These are phyloP conservation scores for Melinopterus prodromus DNA, from an alignment of 2,888 invertebrate species.

Conservation along the genomic window DNA sequence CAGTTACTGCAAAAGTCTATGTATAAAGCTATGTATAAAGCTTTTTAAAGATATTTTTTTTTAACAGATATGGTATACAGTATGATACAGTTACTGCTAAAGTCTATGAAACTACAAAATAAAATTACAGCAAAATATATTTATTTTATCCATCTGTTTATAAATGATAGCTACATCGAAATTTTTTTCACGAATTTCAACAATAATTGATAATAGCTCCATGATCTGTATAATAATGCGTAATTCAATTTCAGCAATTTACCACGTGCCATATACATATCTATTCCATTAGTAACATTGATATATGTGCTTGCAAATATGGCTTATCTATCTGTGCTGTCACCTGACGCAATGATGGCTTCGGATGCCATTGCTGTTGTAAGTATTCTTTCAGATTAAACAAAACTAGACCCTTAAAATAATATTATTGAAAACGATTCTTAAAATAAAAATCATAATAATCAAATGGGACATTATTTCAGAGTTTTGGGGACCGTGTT, in stretches of 20 bases:
- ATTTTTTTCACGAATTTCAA: no score
- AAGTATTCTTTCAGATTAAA: constrained; percentile 55
- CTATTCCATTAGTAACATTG: constrained; percentile 85
- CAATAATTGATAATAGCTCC: no score
- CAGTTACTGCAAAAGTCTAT: no score
- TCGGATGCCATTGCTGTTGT: constrained; percentile 97
- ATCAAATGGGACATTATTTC: constrained; percentile 43
- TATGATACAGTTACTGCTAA: no score
- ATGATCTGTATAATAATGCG: neutral
- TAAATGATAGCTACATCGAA: no score
- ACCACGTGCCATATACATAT: constrained; percentile 91
- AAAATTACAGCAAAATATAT: no score
- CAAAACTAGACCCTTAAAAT: neutral
- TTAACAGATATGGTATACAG: no score
- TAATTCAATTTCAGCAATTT: constrained; percentile 70
- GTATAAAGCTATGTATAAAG: no score
- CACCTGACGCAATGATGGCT: constrained; percentile 81
- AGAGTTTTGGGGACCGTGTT: constrained; percentile 86
- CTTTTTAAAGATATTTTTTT: no score
- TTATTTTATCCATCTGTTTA: no score
- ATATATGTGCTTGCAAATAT: constrained; percentile 91
- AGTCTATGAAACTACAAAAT: no score
- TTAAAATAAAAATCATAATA: neutral
- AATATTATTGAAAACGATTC: neutral
- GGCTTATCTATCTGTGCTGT: constrained; percentile 87